These are phyloP conservation scores for Melitaea cinxia DNA, from an alignment of 1,140 invertebrate genomes.

Conservation along the genomic window DNA sequence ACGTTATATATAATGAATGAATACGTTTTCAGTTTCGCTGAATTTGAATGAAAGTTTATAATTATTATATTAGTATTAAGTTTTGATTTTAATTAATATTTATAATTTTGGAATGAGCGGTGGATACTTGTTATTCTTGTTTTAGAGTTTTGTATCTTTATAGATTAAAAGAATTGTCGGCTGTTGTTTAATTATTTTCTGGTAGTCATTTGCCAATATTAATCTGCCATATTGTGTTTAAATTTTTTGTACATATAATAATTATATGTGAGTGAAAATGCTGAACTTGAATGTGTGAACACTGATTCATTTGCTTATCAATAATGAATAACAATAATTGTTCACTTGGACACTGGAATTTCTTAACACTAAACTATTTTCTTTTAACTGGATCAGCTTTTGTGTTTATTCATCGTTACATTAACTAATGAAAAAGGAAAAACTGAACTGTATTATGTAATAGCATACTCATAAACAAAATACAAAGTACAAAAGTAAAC, in stretches of 20 bases:
- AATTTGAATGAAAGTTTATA: conserved; percentile 51
- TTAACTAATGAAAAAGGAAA: neutral
- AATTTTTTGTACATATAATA: conserved; percentile 29
- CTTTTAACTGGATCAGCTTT: conserved; percentile 10
- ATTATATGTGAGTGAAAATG: conserved; percentile 14
- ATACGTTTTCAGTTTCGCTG: conserved; percentile 44
- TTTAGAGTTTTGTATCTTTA: conserved; percentile 74
- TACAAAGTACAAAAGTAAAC: conserved; percentile 2
- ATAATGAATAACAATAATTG: conserved; percentile 13
- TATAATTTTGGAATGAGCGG: conserved; percentile 59
- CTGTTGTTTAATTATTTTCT: conserved; percentile 47
- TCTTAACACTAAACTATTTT: conserved; percentile 20
- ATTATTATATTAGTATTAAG: conserved; percentile 55
- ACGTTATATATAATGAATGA: conserved; percentile 42
- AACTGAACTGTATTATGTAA: neutral
- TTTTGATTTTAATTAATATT: conserved; percentile 67
- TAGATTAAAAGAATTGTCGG: conserved; percentile 50
- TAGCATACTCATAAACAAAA: neutral
- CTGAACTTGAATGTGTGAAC: conserved; percentile 17
- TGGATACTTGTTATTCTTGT: conserved; percentile 70
- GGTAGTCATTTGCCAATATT: conserved; percentile 40
- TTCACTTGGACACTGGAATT: conserved; percentile 19
- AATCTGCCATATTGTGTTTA: conserved; percentile 40
- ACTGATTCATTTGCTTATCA: conserved; percentile 25
- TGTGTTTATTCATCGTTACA: neutral